A percentile compares a stretch with the other conserved stretches of the same genome.
Conservation (phyloP, 2,797 vertebrate species). For the Takifugu rubripes region DNA sequence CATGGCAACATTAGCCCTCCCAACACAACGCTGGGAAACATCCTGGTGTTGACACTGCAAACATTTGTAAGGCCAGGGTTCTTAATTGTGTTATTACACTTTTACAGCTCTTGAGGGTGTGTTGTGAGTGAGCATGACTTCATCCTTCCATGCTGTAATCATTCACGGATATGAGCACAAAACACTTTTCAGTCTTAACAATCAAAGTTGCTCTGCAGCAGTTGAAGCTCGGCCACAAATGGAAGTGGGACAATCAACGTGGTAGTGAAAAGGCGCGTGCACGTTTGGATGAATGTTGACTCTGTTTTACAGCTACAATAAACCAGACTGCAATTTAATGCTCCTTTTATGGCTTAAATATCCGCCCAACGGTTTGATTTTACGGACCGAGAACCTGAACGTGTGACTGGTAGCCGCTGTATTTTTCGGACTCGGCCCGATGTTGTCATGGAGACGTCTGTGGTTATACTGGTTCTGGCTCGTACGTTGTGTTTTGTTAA, state of each 20-base stretch:
- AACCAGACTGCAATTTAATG: no score
- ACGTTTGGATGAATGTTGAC: no score
- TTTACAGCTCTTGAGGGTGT: neutral
- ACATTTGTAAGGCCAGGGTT: neutral
- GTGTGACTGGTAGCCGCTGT: neutral
- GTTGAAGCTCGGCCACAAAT: no score
- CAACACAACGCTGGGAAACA: neutral
- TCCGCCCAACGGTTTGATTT: no score
- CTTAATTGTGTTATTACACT: neutral
- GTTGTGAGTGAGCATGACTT: conserved; percentile 7
- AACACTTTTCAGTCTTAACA: no score
- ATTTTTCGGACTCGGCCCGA: neutral
- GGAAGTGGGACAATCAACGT: no score
- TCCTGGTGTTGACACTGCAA: neutral
- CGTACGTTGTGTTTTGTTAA: conserved; percentile 10
- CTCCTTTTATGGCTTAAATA: no score
- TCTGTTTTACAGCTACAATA: no score
- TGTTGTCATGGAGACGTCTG: conserved; percentile 1
- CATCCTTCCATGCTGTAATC: conserved; percentile 6
- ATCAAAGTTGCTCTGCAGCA: no score
- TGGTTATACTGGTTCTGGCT: conserved; percentile 1
- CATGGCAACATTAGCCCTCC: neutral
- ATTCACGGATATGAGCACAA: no score
- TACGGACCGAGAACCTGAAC: neutral
- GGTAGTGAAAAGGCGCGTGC: no score